phyloP scores from a whole-genome alignment of 2,888 invertebrate species.

The Polietes domitor region DNA sequence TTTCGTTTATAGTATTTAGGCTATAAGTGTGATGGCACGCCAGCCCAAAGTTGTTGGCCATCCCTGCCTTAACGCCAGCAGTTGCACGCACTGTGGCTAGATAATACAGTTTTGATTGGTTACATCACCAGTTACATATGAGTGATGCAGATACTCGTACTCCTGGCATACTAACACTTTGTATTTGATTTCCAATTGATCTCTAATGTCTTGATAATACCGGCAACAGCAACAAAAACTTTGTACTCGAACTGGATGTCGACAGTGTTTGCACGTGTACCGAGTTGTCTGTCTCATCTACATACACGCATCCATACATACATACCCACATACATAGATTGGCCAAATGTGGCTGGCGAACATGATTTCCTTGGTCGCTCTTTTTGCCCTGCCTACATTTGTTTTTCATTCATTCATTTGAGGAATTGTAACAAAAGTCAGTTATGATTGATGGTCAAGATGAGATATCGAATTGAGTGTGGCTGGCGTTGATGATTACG shows the following conservation, averaged over 20 bases:
- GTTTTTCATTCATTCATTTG: neutral
- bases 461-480: constrained; percentile 14
- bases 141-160: neutral
- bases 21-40: too few species aligned
- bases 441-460: constrained; percentile 33
- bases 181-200: constrained; percentile 22
- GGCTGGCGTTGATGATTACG: constrained; percentile 7
- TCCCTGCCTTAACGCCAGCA: neutral
- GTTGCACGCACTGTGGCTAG: constrained; percentile 1
- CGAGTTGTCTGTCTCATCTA: neutral
- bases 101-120: constrained; percentile 34
- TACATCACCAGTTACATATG: neutral
- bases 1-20: too few species aligned
- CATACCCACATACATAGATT: too few species aligned
- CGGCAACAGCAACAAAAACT: neutral
- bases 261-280: neutral
- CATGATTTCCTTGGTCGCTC: neutral
- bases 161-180: constrained; percentile 9
- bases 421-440: constrained; percentile 20
- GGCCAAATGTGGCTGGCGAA: neutral
- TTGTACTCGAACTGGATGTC: neutral
- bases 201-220: constrained; percentile 21
- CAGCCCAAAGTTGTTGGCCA: neutral
- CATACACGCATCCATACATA: neutral
- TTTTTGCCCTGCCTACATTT: too few species aligned